Percentiles rank a stretch among this genome's conserved stretches.
Conservation (phyloP, 1,140 invertebrate species). For the Harlomillsia oculata region DNA sequence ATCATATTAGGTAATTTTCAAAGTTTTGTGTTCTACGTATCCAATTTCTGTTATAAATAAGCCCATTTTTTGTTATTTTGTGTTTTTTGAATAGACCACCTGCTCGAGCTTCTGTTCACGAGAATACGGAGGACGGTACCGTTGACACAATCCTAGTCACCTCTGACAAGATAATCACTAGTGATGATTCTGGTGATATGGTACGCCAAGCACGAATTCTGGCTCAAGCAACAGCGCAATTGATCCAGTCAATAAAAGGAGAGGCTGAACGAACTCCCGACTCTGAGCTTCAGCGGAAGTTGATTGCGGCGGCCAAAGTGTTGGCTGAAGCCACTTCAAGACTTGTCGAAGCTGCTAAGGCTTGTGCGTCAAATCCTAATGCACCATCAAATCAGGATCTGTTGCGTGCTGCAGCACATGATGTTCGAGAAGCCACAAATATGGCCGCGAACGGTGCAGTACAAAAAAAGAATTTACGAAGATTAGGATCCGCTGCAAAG, state of each 20-base stretch:
- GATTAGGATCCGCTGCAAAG: conserved; percentile 67
- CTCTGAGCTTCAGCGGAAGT: conserved; percentile 74
- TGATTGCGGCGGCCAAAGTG: conserved; percentile 82
- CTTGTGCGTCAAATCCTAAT: conserved; percentile 74
- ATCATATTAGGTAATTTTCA: conserved; percentile 63
- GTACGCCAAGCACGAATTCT: conserved; percentile 84
- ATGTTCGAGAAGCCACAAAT: conserved; percentile 78
- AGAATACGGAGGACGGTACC: conserved; percentile 59
- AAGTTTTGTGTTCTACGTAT: too few species aligned
- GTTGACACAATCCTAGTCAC: conserved; percentile 84
- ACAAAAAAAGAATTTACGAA: conserved; percentile 63
- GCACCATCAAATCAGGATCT: conserved; percentile 74
- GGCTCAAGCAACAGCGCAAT: conserved; percentile 69
- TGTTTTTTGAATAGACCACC: conserved; percentile 36
- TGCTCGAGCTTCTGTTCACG: conserved; percentile 42
- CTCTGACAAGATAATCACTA: conserved; percentile 76
- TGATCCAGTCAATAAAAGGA: conserved; percentile 86
- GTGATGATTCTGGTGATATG: conserved; percentile 83
- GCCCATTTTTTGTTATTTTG: too few species aligned
- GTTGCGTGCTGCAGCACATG: conserved; percentile 77
- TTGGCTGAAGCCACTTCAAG: conserved; percentile 86
- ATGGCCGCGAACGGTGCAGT: conserved; percentile 65
- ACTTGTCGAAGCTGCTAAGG: conserved; percentile 81
- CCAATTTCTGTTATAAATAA: too few species aligned
- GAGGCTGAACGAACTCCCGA: conserved; percentile 83